Conservation (phyloP, 2,888 invertebrate species). For the Cephus runcator region DNA sequence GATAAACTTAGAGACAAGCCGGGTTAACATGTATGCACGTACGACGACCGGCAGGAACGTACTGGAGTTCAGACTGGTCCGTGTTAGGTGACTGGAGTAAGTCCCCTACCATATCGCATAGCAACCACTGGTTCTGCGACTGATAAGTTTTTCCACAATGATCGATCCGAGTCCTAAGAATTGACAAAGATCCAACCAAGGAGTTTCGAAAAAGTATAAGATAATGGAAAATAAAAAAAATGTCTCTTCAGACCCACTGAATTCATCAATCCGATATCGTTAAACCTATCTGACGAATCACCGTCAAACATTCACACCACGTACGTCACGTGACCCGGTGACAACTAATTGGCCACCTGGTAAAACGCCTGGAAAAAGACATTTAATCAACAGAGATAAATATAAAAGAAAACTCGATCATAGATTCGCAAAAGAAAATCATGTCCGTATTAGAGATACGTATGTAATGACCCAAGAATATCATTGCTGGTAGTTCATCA, state of each 20-base stretch:
- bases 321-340: background rate
- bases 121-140: slow-evolving; percentile 33
- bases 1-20: background rate
- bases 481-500: slow-evolving; percentile 20
- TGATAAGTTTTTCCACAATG: slow-evolving; percentile 4
- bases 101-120: slow-evolving; percentile 49
- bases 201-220: background rate
- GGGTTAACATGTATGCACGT: background rate
- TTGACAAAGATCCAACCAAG: background rate
- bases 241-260: background rate
- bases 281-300: background rate
- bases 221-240: background rate
- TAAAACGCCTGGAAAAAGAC: background rate
- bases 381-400: background rate
- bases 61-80: slow-evolving; percentile 47
- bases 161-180: background rate
- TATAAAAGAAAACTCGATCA: background rate
- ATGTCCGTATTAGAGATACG: background rate
- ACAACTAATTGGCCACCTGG: background rate
- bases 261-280: background rate
- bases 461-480: slow-evolving; percentile 17
- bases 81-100: slow-evolving; percentile 41
- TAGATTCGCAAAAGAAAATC: background rate
- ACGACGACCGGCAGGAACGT: slow-evolving; percentile 45
- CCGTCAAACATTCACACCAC: background rate